Percentiles rank a stretch among this genome's conserved stretches.
These are phyloP conservation scores for Petrosia ficiformis DNA, from an alignment of 37 sponge, comb jelly and placozoan genomes.

Conservation along the genomic window DNA sequence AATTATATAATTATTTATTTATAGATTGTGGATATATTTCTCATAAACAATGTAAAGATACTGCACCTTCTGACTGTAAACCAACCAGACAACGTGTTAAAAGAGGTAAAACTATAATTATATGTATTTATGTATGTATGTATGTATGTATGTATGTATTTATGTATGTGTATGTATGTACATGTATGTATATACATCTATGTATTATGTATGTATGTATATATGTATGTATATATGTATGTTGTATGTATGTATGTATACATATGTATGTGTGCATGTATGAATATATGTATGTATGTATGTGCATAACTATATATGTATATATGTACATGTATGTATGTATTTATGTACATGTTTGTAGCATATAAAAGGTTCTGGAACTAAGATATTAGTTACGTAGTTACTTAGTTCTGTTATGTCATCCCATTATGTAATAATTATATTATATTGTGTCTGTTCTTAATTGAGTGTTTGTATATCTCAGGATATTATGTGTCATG, in stretches of 20 bases:
- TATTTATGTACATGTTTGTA: no score
- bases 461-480: no score
- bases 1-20: neutral
- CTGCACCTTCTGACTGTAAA: slow-evolving; percentile 49
- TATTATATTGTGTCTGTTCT: no score
- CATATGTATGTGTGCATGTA: no score
- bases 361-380: no score
- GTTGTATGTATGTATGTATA: neutral
- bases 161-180: slow-evolving; percentile 22
- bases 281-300: no score
- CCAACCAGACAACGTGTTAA: slow-evolving; percentile 67
- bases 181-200: neutral
- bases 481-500: no score
- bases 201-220: neutral
- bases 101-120: slow-evolving; percentile 62
- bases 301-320: no score
- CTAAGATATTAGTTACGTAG: no score
- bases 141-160: slow-evolving; percentile 16
- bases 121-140: slow-evolving; percentile 4
- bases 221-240: neutral
- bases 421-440: no score
- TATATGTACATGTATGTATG: no score
- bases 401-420: no score
- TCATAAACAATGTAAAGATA: slow-evolving; percentile 84
- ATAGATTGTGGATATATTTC: slow-evolving; percentile 82